Conservation (phyloP, 2,888 invertebrate genomes). For the Rhamphomyia laevipes region DNA sequence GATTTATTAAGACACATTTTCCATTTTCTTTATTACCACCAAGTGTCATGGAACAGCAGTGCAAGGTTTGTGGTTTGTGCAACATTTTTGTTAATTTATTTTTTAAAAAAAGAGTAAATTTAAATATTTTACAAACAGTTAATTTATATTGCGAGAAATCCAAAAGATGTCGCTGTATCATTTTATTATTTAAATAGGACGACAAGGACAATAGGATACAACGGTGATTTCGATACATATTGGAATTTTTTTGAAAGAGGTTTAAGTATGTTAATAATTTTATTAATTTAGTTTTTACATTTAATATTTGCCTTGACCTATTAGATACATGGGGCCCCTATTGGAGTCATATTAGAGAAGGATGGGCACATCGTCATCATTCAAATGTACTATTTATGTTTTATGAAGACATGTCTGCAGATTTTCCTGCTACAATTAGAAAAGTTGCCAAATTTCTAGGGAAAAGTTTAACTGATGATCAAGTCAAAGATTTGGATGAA, state of each 20-base stretch:
- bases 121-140: conserved; percentile 37
- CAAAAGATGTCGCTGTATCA: conserved; percentile 75
- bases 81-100: neutral
- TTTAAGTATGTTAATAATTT: conserved; percentile 48
- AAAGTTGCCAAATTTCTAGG: conserved; percentile 51
- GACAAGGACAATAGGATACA: conserved; percentile 55
- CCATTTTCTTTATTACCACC: conserved; percentile 63
- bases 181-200: conserved; percentile 66
- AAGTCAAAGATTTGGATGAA: conserved; percentile 48
- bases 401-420: conserved; percentile 65
- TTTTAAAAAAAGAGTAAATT: neutral
- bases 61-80: conserved; percentile 40
- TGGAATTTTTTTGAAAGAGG: conserved; percentile 58
- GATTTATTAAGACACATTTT: conserved; percentile 54
- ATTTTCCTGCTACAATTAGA: conserved; percentile 45
- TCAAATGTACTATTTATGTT: conserved; percentile 63
- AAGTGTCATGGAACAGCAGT: conserved; percentile 42
- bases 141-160: conserved; percentile 74
- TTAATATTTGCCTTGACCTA: conserved; percentile 2
- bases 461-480: conserved; percentile 43
- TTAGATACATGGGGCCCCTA: conserved; percentile 63
- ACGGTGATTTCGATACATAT: conserved; percentile 53
- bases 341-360: conserved; percentile 68
- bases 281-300: neutral
- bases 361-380: conserved; percentile 52